Percentiles rank a stretch among this genome's conserved stretches.
phyloP scores from a whole-genome alignment of 2,113 vertebrate genomes.

The Alaudala cheleensis region DNA sequence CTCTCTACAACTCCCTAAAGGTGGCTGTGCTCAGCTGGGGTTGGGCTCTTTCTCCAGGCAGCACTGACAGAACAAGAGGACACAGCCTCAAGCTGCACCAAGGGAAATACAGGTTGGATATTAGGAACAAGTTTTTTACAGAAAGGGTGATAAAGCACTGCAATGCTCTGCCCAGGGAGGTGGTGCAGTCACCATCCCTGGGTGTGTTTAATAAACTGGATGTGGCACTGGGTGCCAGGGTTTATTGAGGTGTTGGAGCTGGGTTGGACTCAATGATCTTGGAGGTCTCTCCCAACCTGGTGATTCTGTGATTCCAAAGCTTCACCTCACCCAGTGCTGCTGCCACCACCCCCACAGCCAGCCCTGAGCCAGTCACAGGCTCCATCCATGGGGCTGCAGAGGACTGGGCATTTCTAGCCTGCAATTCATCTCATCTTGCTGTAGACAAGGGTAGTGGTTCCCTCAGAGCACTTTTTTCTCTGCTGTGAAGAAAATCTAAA shows the following conservation, averaged over 20 bases:
- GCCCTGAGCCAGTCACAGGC: rapidly evolving
- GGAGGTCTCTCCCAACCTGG: neutral
- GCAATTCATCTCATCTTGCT: neutral
- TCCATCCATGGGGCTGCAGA: neutral
- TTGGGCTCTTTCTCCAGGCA: neutral
- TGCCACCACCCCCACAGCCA: neutral
- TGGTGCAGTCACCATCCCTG: neutral
- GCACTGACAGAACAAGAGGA: neutral
- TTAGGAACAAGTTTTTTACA: neutral
- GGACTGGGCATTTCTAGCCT: neutral
- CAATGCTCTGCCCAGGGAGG: neutral
- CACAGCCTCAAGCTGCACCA: neutral
- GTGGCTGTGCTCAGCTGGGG: neutral
- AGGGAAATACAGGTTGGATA: neutral
- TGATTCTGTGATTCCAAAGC: neutral
- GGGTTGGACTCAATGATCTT: neutral
- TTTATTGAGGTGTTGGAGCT: neutral
- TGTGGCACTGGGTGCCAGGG: neutral
- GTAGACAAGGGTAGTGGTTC: neutral
- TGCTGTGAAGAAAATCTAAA: neutral
- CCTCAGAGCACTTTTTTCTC: neutral
- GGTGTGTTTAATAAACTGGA: neutral
- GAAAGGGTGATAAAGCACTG: neutral
- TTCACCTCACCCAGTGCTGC: neutral
- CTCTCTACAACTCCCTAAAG: neutral